Conservation (phyloP, 53 echinoderm and acorn worm species). For the Zoroaster sp. region DNA sequence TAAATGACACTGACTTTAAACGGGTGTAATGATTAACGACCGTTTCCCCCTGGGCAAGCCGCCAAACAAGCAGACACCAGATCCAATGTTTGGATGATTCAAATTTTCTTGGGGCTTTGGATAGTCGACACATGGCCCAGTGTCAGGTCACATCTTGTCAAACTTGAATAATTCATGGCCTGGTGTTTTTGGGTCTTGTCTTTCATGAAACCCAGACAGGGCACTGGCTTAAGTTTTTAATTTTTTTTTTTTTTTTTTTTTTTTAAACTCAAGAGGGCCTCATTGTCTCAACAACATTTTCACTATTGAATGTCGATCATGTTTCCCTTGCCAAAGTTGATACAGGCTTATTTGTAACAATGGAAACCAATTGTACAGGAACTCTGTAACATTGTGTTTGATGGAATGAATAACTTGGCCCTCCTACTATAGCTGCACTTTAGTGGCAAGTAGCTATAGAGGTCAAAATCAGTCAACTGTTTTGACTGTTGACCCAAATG, state of each 20-base stretch:
- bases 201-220: neutral
- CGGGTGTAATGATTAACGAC: conserved; percentile 47
- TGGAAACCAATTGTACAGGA: too few species aligned
- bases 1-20: conserved; percentile 36
- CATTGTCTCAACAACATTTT: neutral
- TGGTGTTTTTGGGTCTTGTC: neutral
- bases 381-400: too few species aligned
- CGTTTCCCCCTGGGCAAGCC: neutral
- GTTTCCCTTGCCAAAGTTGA: neutral
- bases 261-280: conserved; percentile 3
- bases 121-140: neutral
- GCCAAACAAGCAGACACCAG: neutral
- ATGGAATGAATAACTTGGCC: too few species aligned
- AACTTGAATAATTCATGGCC: neutral
- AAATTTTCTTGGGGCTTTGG: conserved; percentile 22
- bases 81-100: conserved; percentile 39
- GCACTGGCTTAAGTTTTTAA: neutral
- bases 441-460: too few species aligned
- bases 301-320: neutral
- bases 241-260: neutral
- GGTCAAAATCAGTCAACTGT: too few species aligned
- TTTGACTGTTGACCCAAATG: too few species aligned
- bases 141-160: conserved; percentile 31
- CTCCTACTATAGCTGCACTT: too few species aligned
- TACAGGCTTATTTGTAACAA: neutral